Evolutionary conservation across 2,113 vertebrate species (phyloP), one percentile per base, ranked within the genome.

Genomic region (Onychostruthus taczanowskii): DNA sequence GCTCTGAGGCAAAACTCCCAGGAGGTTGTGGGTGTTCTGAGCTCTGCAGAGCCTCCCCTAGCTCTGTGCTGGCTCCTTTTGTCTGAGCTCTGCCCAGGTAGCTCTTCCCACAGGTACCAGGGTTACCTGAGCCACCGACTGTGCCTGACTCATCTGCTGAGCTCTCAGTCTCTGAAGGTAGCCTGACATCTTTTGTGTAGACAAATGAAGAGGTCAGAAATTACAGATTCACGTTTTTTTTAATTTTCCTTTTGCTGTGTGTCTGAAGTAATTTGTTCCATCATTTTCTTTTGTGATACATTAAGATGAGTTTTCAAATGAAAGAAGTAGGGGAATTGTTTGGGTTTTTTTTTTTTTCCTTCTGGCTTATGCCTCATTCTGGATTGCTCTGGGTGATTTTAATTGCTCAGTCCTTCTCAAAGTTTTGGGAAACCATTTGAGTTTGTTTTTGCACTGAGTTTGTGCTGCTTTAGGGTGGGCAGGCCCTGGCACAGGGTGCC

Each of bases 221-320:
- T 55, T 15, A 35, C 41, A 56, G 49, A 19, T 46, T 87, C 27
- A 27, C 18, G 2, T 20, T 39, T 15, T 58, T 70, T 33, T 6
- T 21, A 50, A 22, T 11, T 55, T 28, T 14, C 6, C 12, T 47
- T 58, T 37, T 26, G 0, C 39, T 58, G 16, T 1, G 0, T 21
- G 13, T 53, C 18, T 75, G 17, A 7, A 44, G 49, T 44, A 16
- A 56, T 78, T 67, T 72, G 35, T 28, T 72, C 9, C 11, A 6
- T 44, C 4, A 0, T 30, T 62, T 43, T 39, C 33, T 50, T 52
- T 24, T 35, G 39, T 49, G 37, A 6, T 75, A 1, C 2, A 22
- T 30, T 39, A 52, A 39, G 24, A 39, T 62, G 14, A 3, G 3
- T 31, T 75, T 79, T 49, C 28, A 35, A 49, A 37, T 41, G 15